Evolutionary conservation across 2,113 vertebrate genomes (phyloP).

Genomic region (Garra rufa): DNA sequence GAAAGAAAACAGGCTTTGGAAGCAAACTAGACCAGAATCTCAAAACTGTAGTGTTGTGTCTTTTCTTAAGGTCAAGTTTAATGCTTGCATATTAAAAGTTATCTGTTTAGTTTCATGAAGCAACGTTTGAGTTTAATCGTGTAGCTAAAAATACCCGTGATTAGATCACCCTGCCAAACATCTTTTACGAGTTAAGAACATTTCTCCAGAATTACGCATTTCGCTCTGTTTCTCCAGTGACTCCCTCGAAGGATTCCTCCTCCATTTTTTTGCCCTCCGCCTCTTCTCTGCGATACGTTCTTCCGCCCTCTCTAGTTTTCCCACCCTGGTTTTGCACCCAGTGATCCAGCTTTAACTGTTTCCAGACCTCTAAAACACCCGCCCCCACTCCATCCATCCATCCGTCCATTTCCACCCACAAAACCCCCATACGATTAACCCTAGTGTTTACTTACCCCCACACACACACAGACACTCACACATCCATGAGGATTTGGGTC

Average conservation of each 20-base stretch:
- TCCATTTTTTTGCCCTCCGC: slow-evolving; percentile 47
- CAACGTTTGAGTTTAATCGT: background rate
- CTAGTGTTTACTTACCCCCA: slow-evolving; percentile 26
- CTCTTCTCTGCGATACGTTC: slow-evolving; percentile 65
- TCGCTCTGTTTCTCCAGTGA: slow-evolving; percentile 67
- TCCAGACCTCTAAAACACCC: slow-evolving; percentile 74
- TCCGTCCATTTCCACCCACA: slow-evolving; percentile 49
- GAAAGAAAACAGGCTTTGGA: no score
- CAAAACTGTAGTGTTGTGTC: no score
- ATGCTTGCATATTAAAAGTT: background rate
- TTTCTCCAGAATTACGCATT: slow-evolving; percentile 55
- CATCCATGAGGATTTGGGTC: slow-evolving; percentile 7
- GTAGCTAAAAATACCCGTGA: slow-evolving; percentile 31
- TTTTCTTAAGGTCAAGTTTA: background rate
- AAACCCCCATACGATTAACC: slow-evolving; percentile 30
- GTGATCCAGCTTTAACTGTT: slow-evolving; percentile 77
- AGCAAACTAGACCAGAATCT: no score
- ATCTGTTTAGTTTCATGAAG: background rate
- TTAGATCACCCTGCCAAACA: slow-evolving; percentile 12
- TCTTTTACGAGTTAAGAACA: slow-evolving; percentile 49
- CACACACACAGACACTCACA: background rate
- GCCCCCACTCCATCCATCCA: slow-evolving; percentile 26
- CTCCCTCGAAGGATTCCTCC: slow-evolving; percentile 54
- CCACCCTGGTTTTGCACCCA: slow-evolving; percentile 72
- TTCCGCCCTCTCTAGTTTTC: slow-evolving; percentile 75